Evolutionary conservation across 2,888 invertebrate genomes (phyloP), one percentile per base, ranked within the genome.

Genomic region (Caenorhabditis macrosperma): DNA sequence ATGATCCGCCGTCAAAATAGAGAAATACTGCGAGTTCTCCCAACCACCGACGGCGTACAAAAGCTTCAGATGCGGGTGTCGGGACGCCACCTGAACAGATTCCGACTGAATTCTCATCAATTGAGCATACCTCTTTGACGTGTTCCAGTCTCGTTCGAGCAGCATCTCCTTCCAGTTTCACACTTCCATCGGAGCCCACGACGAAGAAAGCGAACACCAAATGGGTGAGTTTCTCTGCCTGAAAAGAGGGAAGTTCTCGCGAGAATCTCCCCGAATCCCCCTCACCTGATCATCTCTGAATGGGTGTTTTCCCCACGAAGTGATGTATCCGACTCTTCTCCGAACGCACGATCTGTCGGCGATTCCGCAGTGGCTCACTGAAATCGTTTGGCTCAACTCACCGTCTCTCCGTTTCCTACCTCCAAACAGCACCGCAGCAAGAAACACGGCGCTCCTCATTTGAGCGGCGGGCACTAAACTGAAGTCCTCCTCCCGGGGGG

Each of bases 1-100:
- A 44, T 85, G 80, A 66, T 85, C 85, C 7, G 87, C 85, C 0
- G 85, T 84, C 2, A 90, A 57, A 7, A 85, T 48, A 0, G 85
- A 85, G 67, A 90, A 90, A 54, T 86, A 85, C 66, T 90, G 85
- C 1, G 88, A 88, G 64, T 89, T 88, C 44, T 88, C 88, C 90
- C 90, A 90, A 12, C 90, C 90, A 9, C 90, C 90, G 48, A 90
- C 81, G 1, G 90, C 89, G 46, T 89, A 89, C 54, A 87, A 41
- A 4, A 88, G 60, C 68, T 89, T 89, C 28, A 90, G 69, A 50
- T 86, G 74, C 0, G 86, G 72, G 24, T 86, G 82, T 26, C 82
- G 48, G 15, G 81, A 38, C 20, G 86, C 84, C 2, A 86, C 82
- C 77, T 86, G 48, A 41, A 77, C 9, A 9, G 15, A 3, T n/a